Evolutionary conservation across 2,888 invertebrate genomes (phyloP).

Genomic region (Neoscelio sp.): DNA sequence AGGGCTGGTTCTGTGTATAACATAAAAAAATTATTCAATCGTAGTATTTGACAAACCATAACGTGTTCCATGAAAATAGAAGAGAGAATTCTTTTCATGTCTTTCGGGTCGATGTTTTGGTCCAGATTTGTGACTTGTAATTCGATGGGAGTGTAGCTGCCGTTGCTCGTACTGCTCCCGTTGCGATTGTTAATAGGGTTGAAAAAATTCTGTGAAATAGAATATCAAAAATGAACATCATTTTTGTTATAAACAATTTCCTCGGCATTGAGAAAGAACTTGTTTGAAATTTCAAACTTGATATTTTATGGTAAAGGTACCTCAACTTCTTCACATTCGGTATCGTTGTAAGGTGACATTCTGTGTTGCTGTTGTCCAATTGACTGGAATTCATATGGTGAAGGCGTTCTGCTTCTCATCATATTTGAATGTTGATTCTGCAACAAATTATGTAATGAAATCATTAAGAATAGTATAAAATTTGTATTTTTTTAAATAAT

Average conservation of each 20-base stretch:
- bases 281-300: constrained; percentile 12
- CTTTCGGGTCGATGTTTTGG: constrained; percentile 87
- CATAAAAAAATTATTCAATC: too few relatives aligned
- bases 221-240: too few relatives aligned
- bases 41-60: too few relatives aligned
- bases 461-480: constrained; percentile 1
- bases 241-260: constrained; percentile 8
- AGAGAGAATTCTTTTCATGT: constrained; percentile 87
- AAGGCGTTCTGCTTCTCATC: constrained; percentile 78
- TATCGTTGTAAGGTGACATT: constrained; percentile 76
- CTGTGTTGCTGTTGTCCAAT: constrained; percentile 74
- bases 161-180: constrained; percentile 72
- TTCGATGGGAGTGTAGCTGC: constrained; percentile 83
- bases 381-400: constrained; percentile 78
- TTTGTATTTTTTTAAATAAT: neutral
- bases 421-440: constrained; percentile 72
- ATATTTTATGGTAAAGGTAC: constrained; percentile 65
- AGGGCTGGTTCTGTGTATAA: too few relatives aligned
- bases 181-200: constrained; percentile 80
- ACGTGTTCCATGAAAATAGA: constrained; percentile 87
- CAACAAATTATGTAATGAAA: too few relatives aligned
- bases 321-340: constrained; percentile 81
- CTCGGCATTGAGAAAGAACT: too few relatives aligned
- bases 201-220: constrained; percentile 80
- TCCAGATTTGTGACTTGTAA: constrained; percentile 89